phyloP scores from a whole-genome alignment of 30 jellyfish, hydroid and myxozoan genomes.

The Turritopsis rubra region DNA sequence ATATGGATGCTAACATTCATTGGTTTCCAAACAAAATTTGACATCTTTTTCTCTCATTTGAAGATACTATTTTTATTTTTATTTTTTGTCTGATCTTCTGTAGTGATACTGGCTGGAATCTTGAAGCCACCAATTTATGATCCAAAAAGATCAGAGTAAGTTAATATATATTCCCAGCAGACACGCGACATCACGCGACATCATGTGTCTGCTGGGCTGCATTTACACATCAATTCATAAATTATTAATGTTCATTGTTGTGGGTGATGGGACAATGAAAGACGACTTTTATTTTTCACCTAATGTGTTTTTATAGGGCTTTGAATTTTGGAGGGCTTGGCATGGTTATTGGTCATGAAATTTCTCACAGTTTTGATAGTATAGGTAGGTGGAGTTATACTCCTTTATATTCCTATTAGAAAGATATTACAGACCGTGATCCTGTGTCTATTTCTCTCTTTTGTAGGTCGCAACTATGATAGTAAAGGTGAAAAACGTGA shows the following conservation, averaged over 20 bases:
- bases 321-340: slow-evolving; percentile 94
- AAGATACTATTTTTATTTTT: too few species aligned
- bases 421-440: too few species aligned
- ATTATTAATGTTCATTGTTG: too few species aligned
- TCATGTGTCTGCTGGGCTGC: too few species aligned
- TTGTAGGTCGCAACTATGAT: slow-evolving; percentile 8
- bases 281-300: neutral
- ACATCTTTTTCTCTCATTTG: too few species aligned
- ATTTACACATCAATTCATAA: too few species aligned
- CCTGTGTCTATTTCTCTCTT: neutral
- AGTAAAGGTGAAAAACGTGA: neutral
- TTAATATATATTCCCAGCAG: too few species aligned
- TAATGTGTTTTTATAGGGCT: slow-evolving; percentile 48
- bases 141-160: neutral
- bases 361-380: slow-evolving; percentile 88
- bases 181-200: too few species aligned
- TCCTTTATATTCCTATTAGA: too few species aligned
- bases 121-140: neutral
- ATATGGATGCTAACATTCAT: too few species aligned
- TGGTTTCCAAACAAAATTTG: too few species aligned
- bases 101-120: neutral
- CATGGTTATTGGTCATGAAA: slow-evolving; percentile 90
- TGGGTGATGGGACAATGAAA: too few species aligned
- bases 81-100: neutral
- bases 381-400: slow-evolving; percentile 82